Conservation (phyloP, 2,113 vertebrate species). For the Crotalus helleri region DNA sequence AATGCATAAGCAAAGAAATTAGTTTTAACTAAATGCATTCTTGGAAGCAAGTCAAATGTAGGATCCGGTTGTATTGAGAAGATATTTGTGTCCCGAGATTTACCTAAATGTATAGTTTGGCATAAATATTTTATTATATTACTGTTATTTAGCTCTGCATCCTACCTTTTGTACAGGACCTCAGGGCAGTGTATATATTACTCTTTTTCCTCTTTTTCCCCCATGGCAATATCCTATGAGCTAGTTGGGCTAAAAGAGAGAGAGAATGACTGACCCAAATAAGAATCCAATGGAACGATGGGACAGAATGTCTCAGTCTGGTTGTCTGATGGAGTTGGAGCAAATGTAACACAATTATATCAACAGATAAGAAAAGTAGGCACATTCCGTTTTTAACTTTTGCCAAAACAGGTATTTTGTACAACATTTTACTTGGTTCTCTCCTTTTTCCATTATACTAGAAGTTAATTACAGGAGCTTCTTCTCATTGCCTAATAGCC, state of each 20-base stretch:
- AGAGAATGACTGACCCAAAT: not conserved
- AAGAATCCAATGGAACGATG: conserved; percentile 3
- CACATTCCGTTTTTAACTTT: not conserved
- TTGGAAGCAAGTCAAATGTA: conserved; percentile 59
- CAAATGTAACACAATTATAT: not conserved
- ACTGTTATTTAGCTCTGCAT: not conserved
- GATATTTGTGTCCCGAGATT: not conserved
- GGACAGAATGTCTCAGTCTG: not conserved
- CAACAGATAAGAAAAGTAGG: not conserved
- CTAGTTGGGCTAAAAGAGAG: not conserved
- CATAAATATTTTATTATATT: not conserved
- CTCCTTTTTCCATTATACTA: not conserved
- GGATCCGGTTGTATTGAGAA: conserved; percentile 47
- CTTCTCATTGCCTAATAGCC: not conserved
- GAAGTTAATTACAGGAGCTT: not conserved
- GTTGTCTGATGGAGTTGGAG: not conserved
- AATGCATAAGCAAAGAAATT: conserved; percentile 41
- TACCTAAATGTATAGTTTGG: conserved; percentile 7
- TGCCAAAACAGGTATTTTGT: not conserved
- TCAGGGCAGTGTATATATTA: not conserved
- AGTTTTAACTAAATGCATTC: conserved; percentile 61
- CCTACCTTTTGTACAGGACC: not conserved
- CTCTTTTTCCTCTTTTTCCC: not conserved
- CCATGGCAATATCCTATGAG: not conserved
- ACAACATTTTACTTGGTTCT: not conserved